Conservation (phyloP, 2,888 invertebrate species). For the Anthophora plumipes region DNA sequence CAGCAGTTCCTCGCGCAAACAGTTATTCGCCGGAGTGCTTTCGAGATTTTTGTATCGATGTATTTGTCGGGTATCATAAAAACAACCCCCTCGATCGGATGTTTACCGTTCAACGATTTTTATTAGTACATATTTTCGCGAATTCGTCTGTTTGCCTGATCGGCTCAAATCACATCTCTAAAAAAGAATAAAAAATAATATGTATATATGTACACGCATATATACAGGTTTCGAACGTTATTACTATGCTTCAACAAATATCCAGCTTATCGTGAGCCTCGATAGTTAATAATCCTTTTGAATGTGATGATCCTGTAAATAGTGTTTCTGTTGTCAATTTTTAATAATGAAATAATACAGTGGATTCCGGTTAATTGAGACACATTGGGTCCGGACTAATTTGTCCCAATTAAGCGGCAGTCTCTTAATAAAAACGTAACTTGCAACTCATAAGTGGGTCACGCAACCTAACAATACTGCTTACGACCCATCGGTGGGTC, state of each 20-base stretch:
- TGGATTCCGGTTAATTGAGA: too few relatives aligned
- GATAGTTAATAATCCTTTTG: too few relatives aligned
- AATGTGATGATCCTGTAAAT: too few relatives aligned
- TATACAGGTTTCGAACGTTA: neutral
- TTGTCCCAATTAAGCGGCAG: too few relatives aligned
- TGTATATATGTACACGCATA: too few relatives aligned
- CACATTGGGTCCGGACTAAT: too few relatives aligned
- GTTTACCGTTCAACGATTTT: slow-evolving; percentile 11
- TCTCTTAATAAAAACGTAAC: too few relatives aligned
- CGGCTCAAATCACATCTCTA: neutral
- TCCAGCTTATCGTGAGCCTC: neutral
- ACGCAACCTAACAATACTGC: too few relatives aligned
- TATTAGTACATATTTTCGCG: slow-evolving; percentile 9
- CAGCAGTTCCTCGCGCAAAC: neutral
- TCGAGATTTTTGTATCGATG: neutral
- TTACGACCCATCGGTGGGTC: too few relatives aligned
- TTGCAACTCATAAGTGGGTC: too few relatives aligned
- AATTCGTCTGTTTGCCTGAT: neutral
- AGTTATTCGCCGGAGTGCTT: neutral
- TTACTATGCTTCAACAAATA: neutral
- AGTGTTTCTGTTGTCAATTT: too few relatives aligned
- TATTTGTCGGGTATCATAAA: neutral
- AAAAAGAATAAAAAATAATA: neutral
- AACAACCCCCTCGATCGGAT: neutral
- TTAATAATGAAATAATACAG: too few relatives aligned